phyloP scores from a whole-genome alignment of 2,113 vertebrate species.

The Epinephelus lanceolatus region DNA sequence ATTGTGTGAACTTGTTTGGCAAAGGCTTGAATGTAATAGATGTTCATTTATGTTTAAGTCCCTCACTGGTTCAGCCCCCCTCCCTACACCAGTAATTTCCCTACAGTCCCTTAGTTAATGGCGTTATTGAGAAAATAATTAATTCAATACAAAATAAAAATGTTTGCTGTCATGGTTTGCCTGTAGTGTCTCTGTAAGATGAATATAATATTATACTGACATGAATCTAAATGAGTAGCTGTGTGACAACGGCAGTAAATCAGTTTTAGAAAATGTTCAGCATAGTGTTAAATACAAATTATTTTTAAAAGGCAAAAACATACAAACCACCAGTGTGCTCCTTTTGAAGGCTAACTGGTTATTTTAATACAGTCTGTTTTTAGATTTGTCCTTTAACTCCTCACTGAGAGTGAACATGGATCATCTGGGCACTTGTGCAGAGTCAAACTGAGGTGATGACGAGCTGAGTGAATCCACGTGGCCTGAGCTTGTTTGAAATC shows the following conservation, averaged over 20 bases:
- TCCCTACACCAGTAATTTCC: too few relatives aligned
- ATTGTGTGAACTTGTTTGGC: too few relatives aligned
- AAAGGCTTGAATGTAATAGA: too few relatives aligned
- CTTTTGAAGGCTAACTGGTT: not conserved
- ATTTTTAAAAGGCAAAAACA: not conserved
- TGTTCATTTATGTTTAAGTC: too few relatives aligned
- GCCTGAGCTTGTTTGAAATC: conserved; percentile 15
- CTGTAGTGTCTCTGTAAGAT: not conserved
- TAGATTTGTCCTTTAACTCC: not conserved
- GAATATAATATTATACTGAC: too few relatives aligned
- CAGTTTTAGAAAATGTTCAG: not conserved
- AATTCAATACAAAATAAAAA: not conserved
- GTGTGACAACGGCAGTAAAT: not conserved
- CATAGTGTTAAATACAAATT: not conserved
- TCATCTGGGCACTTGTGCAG: not conserved
- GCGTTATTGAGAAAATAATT: too few relatives aligned
- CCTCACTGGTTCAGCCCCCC: too few relatives aligned
- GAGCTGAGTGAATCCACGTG: not conserved
- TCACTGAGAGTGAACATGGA: not conserved
- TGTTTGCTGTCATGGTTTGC: too few relatives aligned
- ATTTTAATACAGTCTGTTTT: not conserved
- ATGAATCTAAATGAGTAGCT: not conserved
- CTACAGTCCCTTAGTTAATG: too few relatives aligned
- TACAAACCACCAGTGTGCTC: not conserved
- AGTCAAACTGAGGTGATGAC: conserved; percentile 9